phyloP scores from a whole-genome alignment of 2,888 invertebrate genomes.

The Lypha dubia region DNA sequence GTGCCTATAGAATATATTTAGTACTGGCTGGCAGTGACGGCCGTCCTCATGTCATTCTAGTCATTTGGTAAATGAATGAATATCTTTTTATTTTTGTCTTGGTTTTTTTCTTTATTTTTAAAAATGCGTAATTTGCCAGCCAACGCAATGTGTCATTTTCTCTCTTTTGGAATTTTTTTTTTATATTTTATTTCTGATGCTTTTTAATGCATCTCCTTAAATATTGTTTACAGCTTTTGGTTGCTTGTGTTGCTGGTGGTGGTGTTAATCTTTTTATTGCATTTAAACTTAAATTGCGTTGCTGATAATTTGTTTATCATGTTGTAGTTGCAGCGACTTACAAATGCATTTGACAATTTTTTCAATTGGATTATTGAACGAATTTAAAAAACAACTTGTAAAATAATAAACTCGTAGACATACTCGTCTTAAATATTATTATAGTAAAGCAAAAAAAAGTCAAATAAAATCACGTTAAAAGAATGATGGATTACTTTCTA shows the following conservation, averaged over 20 bases:
- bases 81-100: neutral
- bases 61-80: constrained; percentile 39
- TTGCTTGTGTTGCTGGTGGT: constrained; percentile 30
- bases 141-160: constrained; percentile 70
- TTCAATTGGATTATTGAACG: constrained; percentile 20
- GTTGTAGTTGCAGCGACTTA: constrained; percentile 4
- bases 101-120: neutral
- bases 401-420: neutral
- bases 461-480: too few relatives aligned
- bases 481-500: too few relatives aligned
- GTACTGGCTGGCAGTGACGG: constrained; percentile 20
- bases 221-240: constrained; percentile 8
- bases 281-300: constrained; percentile 24
- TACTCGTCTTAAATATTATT: neutral
- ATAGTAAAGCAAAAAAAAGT: too few relatives aligned
- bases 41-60: constrained; percentile 33
- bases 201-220: constrained; percentile 35
- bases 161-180: constrained; percentile 35
- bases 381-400: neutral
- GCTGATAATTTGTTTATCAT: constrained; percentile 37
- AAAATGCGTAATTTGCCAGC: constrained; percentile 69
- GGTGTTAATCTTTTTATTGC: constrained; percentile 39
- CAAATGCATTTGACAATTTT: neutral
- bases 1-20: neutral
- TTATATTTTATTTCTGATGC: constrained; percentile 6